phyloP scores from a whole-genome alignment of 92 coral and sea anemone genomes.

The Heteractis magnifica region DNA sequence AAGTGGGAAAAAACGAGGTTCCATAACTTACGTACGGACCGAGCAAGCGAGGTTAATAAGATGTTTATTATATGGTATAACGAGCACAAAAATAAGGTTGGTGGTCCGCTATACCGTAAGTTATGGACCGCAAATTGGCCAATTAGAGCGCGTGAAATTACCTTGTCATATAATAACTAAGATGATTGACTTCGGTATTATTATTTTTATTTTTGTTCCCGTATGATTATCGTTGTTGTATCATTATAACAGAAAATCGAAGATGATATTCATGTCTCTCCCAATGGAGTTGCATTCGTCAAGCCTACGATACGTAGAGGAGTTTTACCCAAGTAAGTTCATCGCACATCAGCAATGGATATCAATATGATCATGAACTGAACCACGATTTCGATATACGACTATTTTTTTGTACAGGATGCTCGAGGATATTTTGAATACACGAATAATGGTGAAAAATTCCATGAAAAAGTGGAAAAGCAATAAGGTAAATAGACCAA shows the following conservation, averaged over 20 bases:
- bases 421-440: constrained; percentile 87
- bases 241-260: constrained; percentile 57
- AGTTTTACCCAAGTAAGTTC: constrained; percentile 75
- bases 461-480: constrained; percentile 88
- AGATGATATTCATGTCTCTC: constrained; percentile 84
- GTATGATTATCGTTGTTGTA: too few species aligned
- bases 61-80: too few species aligned
- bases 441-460: constrained; percentile 94
- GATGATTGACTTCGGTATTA: too few species aligned
- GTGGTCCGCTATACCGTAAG: too few species aligned
- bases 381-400: neutral
- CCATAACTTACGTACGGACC: too few species aligned
- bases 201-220: too few species aligned
- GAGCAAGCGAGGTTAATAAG: too few species aligned
- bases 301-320: constrained; percentile 75
- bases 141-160: too few species aligned
- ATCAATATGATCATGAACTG: neutral
- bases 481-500: constrained; percentile 57
- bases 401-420: constrained; percentile 50
- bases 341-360: neutral
- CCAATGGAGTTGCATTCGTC: constrained; percentile 91
- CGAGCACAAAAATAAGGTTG: too few species aligned
- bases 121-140: too few species aligned
- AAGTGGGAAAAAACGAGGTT: too few species aligned
- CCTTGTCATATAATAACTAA: too few species aligned